Conservation (phyloP, 2,113 vertebrate genomes). For the Silurus meridionalis region DNA sequence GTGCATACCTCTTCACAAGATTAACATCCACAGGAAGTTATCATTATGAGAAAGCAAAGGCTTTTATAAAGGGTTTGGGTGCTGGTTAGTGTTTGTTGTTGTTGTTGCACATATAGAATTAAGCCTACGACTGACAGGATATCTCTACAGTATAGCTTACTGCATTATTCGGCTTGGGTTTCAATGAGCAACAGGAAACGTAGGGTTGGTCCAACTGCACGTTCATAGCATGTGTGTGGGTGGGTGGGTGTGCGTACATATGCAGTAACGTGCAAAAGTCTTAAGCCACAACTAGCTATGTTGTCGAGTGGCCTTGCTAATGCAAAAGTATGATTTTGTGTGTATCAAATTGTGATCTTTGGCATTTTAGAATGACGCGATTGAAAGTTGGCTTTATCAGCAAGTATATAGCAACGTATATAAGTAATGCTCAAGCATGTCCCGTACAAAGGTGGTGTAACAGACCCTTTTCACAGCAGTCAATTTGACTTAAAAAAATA, state of each 20-base stretch:
- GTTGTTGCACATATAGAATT: conserved; percentile 2
- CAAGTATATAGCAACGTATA: too few relatives aligned
- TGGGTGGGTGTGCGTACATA: not conserved
- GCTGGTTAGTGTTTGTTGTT: not conserved
- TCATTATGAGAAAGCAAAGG: not conserved
- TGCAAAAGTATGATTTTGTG: too few relatives aligned
- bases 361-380: too few relatives aligned
- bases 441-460: too few relatives aligned
- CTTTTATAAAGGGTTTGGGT: not conserved
- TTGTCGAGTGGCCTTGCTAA: too few relatives aligned
- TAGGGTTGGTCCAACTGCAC: conserved; percentile 22
- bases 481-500: too few relatives aligned
- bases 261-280: too few relatives aligned
- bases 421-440: too few relatives aligned
- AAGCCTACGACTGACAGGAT: conserved; percentile 25
- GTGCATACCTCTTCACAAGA: not conserved
- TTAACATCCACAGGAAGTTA: not conserved
- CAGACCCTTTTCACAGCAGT: too few relatives aligned
- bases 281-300: too few relatives aligned
- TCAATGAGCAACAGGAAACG: conserved; percentile 43
- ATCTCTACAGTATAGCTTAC: not conserved
- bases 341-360: too few relatives aligned
- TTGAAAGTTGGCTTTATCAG: too few relatives aligned
- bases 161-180: conserved; percentile 5
- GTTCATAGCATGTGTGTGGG: conserved; percentile 10